These are phyloP conservation scores for Caenorhabditis doughertyi DNA, from an alignment of 2,888 invertebrate species.

Conservation along the genomic window DNA sequence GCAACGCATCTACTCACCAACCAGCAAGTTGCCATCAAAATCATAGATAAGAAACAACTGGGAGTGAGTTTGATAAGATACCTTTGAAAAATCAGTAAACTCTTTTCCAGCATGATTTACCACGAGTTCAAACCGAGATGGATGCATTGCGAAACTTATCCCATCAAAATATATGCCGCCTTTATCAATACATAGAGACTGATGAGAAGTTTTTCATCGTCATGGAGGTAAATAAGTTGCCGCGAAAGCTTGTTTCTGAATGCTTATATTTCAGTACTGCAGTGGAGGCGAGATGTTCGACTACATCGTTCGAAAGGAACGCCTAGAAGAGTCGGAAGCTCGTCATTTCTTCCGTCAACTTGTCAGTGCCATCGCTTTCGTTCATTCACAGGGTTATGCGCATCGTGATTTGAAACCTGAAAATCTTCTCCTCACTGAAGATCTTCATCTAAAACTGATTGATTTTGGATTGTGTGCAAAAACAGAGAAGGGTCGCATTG, in stretches of 20 bases:
- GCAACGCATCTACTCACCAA: slow-evolving; percentile 89
- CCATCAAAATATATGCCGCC: slow-evolving; percentile 87
- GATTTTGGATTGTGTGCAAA: slow-evolving; percentile 91
- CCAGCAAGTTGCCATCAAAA: slow-evolving; percentile 90
- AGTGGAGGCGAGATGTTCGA: slow-evolving; percentile 91
- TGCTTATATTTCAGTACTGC: slow-evolving; percentile 86
- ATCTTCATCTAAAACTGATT: slow-evolving; percentile 89
- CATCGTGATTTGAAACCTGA: slow-evolving; percentile 92
- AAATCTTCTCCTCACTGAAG: slow-evolving; percentile 89
- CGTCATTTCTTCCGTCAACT: slow-evolving; percentile 90
- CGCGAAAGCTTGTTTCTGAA: background rate
- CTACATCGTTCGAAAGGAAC: slow-evolving; percentile 89
- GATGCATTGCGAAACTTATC: slow-evolving; percentile 85
- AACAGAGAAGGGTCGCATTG: slow-evolving; percentile 83
- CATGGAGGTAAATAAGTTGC: slow-evolving; percentile 86
- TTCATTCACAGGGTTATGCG: slow-evolving; percentile 89
- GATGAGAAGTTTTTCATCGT: slow-evolving; percentile 88
- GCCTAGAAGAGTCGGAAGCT: slow-evolving; percentile 87
- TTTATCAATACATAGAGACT: slow-evolving; percentile 90
- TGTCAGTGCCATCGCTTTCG: slow-evolving; percentile 89
- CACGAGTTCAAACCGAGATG: slow-evolving; percentile 88
- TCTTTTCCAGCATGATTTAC: slow-evolving; percentile 87
- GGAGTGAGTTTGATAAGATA: slow-evolving; percentile 85
- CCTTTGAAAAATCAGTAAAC: background rate
- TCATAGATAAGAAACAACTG: slow-evolving; percentile 88